Evolutionary conservation across 2,888 invertebrate species (phyloP).

Genomic region (Branchinecta sandiegonensis): DNA sequence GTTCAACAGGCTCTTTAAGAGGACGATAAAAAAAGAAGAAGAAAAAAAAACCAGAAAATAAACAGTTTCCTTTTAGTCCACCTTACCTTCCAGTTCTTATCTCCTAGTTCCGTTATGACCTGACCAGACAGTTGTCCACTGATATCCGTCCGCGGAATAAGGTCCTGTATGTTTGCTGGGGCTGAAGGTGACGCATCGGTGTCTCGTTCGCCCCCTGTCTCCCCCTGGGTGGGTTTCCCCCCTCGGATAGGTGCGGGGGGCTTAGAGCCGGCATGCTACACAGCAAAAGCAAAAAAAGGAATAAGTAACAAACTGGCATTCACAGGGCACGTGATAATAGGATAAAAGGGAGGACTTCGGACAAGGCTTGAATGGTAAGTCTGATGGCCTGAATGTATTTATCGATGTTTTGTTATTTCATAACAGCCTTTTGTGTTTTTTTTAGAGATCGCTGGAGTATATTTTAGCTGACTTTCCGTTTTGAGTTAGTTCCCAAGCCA

Average conservation of each 20-base stretch:
- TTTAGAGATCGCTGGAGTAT: too few species aligned
- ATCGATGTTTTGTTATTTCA: too few species aligned
- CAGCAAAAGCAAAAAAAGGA: background rate
- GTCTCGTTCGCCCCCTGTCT: constrained; percentile 36
- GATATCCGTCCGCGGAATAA: constrained; percentile 62
- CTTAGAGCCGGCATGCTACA: constrained; percentile 48
- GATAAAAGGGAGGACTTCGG: too few species aligned
- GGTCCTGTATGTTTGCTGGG: constrained; percentile 46
- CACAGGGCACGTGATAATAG: too few species aligned
- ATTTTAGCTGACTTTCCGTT: too few species aligned
- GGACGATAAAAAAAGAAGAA: constrained; percentile 20
- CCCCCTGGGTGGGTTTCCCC: constrained; percentile 31
- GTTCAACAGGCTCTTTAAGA: background rate
- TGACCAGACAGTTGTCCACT: constrained; percentile 65
- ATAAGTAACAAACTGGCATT: too few species aligned
- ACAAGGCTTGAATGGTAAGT: too few species aligned
- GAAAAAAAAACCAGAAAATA: constrained; percentile 11
- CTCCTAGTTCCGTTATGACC: constrained; percentile 60
- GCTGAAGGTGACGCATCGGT: constrained; percentile 35
- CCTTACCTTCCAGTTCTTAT: constrained; percentile 81
- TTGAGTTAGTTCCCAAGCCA: too few species aligned
- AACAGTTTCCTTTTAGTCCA: constrained; percentile 33
- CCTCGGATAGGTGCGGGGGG: constrained; percentile 61
- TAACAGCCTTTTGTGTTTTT: too few species aligned
- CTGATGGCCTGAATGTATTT: too few species aligned